Percentiles rank a stretch among this genome's conserved stretches.
Evolutionary conservation across 2,797 vertebrate genomes (phyloP).

Genomic region (Muscicapa comitata): DNA sequence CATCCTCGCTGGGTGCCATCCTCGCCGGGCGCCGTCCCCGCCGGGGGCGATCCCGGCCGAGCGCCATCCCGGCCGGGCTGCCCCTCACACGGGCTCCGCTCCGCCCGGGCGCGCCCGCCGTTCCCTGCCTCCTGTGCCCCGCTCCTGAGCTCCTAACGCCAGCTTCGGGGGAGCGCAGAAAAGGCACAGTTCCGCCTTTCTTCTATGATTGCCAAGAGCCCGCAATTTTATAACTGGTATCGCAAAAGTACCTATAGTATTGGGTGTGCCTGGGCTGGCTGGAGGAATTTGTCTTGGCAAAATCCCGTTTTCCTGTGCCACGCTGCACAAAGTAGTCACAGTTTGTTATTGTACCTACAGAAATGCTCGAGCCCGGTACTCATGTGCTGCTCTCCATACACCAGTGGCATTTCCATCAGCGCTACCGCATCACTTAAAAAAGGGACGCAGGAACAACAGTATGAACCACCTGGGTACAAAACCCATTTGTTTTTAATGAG

Average conservation of each 20-base stretch:
- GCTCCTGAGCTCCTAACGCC: not conserved
- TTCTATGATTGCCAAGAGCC: rapidly evolving
- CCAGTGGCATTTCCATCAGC: not conserved
- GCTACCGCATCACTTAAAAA: not conserved
- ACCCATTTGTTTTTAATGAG: not conserved
- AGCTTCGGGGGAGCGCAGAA: rapidly evolving
- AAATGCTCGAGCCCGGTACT: not conserved
- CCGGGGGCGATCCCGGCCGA: too few relatives aligned
- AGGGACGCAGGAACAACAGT: not conserved
- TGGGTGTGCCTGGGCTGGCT: not conserved
- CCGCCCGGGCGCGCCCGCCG: not conserved
- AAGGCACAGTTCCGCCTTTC: not conserved
- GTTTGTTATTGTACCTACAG: not conserved
- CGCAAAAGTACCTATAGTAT: rapidly evolving
- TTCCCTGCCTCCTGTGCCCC: not conserved
- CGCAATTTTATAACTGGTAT: not conserved
- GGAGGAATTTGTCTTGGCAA: not conserved
- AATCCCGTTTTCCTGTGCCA: not conserved
- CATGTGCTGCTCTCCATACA: not conserved
- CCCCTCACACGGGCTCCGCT: not conserved
- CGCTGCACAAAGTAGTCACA: not conserved
- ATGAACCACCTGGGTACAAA: not conserved
- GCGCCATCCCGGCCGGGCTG: not conserved
- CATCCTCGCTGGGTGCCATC: too few relatives aligned
- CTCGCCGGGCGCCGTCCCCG: too few relatives aligned